Evolutionary conservation across 2,113 vertebrate genomes (phyloP).

Genomic region (Microtus ochrogaster): DNA sequence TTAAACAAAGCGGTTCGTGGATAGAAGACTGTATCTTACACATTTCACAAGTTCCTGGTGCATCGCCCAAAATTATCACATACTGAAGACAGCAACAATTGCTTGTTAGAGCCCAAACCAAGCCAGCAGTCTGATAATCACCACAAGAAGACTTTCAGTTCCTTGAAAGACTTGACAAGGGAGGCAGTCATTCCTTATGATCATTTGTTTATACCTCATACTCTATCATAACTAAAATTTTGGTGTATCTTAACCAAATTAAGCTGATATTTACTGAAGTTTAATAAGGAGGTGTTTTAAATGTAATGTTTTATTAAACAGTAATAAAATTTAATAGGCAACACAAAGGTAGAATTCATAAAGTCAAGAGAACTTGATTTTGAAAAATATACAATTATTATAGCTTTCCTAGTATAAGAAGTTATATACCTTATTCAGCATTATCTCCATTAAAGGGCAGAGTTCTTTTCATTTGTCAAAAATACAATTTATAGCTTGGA

Average conservation of each 20-base stretch:
- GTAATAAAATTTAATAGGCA: neutral
- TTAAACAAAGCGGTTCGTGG: neutral
- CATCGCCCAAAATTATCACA: neutral
- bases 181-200: neutral
- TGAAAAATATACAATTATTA: neutral
- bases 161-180: neutral
- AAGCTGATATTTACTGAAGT: neutral
- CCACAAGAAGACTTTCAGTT: neutral
- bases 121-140: neutral
- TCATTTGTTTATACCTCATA: neutral
- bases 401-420: neutral
- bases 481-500: neutral
- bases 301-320: neutral
- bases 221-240: neutral
- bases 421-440: neutral
- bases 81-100: neutral
- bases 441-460: neutral
- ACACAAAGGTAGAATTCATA: neutral
- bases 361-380: neutral
- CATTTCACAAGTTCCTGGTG: neutral
- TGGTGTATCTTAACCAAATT: neutral
- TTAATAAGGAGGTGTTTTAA: neutral
- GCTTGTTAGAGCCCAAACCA: rapidly evolving
- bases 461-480: conserved; percentile 9
- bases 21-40: neutral